Evolutionary conservation across 2,113 vertebrate genomes (phyloP).

Genomic region (Lichenostomus cassidix): DNA sequence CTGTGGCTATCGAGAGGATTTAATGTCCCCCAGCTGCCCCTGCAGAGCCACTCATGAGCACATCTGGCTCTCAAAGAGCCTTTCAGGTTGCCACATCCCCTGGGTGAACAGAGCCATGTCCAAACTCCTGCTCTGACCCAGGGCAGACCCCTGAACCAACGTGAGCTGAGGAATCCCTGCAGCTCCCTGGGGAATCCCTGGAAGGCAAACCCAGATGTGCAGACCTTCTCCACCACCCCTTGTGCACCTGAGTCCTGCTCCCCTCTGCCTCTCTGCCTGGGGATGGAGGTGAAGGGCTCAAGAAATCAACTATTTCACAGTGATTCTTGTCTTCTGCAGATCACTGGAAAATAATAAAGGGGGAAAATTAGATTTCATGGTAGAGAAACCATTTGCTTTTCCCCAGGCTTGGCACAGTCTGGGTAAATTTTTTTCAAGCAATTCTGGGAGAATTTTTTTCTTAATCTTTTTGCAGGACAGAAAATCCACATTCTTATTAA

Average conservation of each 20-base stretch:
- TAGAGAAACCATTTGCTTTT: not conserved
- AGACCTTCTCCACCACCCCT: fast-evolving
- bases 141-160: fast-evolving
- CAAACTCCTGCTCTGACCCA: not conserved
- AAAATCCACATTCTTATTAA: not conserved
- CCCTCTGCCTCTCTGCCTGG: not conserved
- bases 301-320: not conserved
- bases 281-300: not conserved
- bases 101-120: not conserved
- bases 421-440: no score
- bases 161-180: not conserved
- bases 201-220: not conserved
- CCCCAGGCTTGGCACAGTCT: not conserved
- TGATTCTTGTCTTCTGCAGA: not conserved
- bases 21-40: not conserved
- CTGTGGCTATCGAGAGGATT: not conserved
- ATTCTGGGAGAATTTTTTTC: not conserved
- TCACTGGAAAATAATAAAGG: not conserved
- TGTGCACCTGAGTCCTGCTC: fast-evolving
- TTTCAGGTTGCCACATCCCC: not conserved
- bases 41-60: not conserved
- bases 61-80: not conserved
- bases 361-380: not conserved
- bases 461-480: not conserved
- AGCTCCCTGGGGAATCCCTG: no score